A percentile compares a stretch with the other conserved stretches of the same genome.
phyloP scores from a whole-genome alignment of 2,113 vertebrate genomes.

The Zosterops lateralis region DNA sequence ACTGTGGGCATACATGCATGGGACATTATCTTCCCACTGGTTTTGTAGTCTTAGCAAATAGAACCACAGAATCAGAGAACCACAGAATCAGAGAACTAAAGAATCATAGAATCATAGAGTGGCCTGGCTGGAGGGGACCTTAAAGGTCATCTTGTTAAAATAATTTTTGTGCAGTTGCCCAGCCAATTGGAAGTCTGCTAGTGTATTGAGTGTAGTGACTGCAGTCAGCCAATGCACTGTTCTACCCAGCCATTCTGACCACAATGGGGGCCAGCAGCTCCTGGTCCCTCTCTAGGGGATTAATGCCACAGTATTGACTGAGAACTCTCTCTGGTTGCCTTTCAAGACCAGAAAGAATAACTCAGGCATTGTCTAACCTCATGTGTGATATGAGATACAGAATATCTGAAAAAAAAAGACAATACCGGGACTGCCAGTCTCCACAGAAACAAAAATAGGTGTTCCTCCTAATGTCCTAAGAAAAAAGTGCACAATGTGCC shows the following conservation, averaged over 20 bases:
- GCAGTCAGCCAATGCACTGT: neutral
- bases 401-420: neutral
- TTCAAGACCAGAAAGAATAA: neutral
- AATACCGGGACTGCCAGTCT: neutral
- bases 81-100: neutral
- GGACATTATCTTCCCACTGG: neutral
- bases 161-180: neutral
- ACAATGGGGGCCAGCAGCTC: neutral
- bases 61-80: neutral
- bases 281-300: neutral
- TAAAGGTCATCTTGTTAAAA: neutral
- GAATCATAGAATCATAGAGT: neutral
- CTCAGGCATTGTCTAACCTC: neutral
- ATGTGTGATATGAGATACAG: neutral
- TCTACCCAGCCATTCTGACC: neutral
- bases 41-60: neutral
- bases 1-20: neutral
- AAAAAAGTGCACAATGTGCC: neutral
- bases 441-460: neutral
- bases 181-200: neutral
- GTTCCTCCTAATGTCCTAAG: neutral
- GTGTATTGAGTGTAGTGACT: neutral
- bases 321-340: neutral
- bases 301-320: neutral
- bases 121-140: neutral